Conservation (phyloP, 2,888 invertebrate genomes). For the Rutpela maculata region DNA sequence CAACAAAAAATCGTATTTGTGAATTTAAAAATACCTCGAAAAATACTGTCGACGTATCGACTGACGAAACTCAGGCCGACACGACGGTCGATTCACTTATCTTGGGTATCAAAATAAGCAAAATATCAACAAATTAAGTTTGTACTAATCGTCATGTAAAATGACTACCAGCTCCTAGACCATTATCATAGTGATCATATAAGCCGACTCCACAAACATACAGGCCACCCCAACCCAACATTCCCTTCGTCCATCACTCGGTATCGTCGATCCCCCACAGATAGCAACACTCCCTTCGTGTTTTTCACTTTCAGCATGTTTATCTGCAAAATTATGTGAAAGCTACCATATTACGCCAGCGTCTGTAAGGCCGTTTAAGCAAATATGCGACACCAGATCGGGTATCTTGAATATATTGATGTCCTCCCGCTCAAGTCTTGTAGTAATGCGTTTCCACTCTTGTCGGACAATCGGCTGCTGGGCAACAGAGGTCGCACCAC, state of each 20-base stretch:
- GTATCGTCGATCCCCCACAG: constrained; percentile 45
- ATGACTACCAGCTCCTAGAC: too few species aligned
- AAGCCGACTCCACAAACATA: background rate
- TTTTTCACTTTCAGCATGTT: constrained; percentile 56
- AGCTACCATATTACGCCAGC: constrained; percentile 72
- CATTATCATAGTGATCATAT: too few species aligned
- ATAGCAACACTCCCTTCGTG: constrained; percentile 57
- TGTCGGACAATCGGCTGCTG: constrained; percentile 71
- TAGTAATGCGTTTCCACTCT: constrained; percentile 70
- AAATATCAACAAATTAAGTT: too few species aligned
- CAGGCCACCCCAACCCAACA: background rate
- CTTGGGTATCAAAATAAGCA: too few species aligned
- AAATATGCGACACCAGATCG: constrained; percentile 72
- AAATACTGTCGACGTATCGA: too few species aligned
- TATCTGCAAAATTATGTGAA: constrained; percentile 69
- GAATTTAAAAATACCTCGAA: too few species aligned
- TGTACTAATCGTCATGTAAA: too few species aligned
- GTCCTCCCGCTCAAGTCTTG: constrained; percentile 68
- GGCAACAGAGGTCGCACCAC: constrained; percentile 60
- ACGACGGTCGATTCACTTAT: too few species aligned
- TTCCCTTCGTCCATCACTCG: constrained; percentile 33
- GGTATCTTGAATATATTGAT: constrained; percentile 72
- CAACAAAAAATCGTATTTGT: too few species aligned
- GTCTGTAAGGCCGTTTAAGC: constrained; percentile 70
- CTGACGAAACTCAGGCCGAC: too few species aligned